Base-by-base conservation (phyloP, 2,113 vertebrate species). In the Clinocottus analis region DNA sequence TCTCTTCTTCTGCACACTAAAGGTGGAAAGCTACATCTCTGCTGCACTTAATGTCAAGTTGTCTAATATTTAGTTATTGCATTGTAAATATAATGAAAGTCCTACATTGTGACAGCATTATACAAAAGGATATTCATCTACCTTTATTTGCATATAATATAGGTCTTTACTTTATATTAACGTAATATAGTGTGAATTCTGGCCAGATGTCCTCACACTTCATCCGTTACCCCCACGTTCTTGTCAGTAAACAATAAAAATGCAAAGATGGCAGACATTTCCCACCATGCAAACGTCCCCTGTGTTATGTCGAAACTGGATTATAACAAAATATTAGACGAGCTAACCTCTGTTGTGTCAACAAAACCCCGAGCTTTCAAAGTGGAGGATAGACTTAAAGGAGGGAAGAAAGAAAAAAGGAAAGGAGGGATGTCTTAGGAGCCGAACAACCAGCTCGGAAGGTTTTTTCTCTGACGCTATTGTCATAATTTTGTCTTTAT, bases 291-390 rank as follows among this genome's bases (percentile, higher is more conserved):
- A 75, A 71, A 73, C 64, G 31, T 86, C 56, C 64, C 43, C 43
- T n/a, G n/a, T n/a, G 19, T 71, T 62, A 75, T 72, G 89, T 70
- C 73, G 84, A 66, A 7, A 86, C 21, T 45, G 62, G 74, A 77
- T 89, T 73, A 66, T 27, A 51, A 21, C 41, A 79, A 83, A 92
- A 88, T 85, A 90, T 88, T 72, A 83, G 69, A 81, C 56, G 0
- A 66, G 69, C 77, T 87, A 81, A 91, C 87, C 87, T 83, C 33
- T 90, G 90, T 92, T 90, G 87, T 85, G 79, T 75, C 87, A 90
- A 90, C 85, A 91, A 64, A 75, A 62, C 62, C 55, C 39, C 8
- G 63, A 89, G 75, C 87, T 75, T 82, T 80, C 80, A 82, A 29
- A 66, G 55, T 3, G 60, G 72, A 12, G 41, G n/a, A 55, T 47